Base-by-base conservation (phyloP, 2,797 vertebrate genomes). In the Brachyrhaphis roseni region DNA sequence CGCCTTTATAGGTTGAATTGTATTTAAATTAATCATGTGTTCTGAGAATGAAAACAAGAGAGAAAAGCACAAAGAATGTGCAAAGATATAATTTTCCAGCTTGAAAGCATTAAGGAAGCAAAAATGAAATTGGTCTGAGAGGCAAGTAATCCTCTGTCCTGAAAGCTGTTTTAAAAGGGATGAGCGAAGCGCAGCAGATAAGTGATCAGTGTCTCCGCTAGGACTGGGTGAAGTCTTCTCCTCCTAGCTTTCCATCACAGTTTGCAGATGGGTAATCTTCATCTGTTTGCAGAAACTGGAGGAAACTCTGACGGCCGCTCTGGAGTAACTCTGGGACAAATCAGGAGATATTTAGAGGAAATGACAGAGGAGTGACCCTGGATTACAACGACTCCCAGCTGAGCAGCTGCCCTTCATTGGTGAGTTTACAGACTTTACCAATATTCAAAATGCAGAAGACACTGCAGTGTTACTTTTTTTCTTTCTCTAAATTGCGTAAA, bases 121-220 rank as follows among this genome's bases (percentile, higher is more conserved):
- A 82, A 85, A 82, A 81, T 84, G 73, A 86, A 87, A 88, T 80
- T 47, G 72, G 71, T 45, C 72, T 72, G 28, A 75, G 86, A 55
- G 66, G 72, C 64, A 85, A 78, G 84, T 93, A 94, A 95, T 94
- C 93, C 89, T 64, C 74, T 89, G 31, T 62, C 75, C 74, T 45
- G 41, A 89, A 92, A 94, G 87, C 93, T 92, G 86, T 72, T 77
- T 75, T 92, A 94, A 93, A 84, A 90, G 90, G 91, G 92, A 93
- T 94, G 82, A 94, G 87, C 89, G 82, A 64, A 89, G 87, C 80
- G 85, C 31, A 68, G 78, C 39, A 70, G 74, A 79, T 89, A 79
- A 80, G 85, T 77, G 70, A 74, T 76, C 71, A 23, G 78, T 11
- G 76, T 79, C 62, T 80, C 79, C 26, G 71, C 43, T 74, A 80